Evolutionary conservation across 2,888 invertebrate species (phyloP).

Genomic region (Mellilla xanthometata): DNA sequence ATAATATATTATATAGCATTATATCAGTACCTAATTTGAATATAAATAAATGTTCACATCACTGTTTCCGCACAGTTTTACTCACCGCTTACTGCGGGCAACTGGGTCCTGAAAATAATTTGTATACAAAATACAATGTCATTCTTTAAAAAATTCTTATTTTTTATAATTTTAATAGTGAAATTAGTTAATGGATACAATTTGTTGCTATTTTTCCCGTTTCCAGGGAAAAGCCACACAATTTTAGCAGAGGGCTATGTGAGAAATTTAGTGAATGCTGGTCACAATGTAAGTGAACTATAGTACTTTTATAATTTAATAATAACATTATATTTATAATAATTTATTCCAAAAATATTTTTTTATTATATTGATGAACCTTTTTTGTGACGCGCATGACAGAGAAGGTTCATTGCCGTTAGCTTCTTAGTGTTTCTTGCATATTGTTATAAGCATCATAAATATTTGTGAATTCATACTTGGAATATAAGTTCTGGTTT

Average conservation of each 20-base stretch:
- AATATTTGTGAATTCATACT: too few relatives aligned
- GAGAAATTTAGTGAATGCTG: constrained; percentile 40
- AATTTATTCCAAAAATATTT: too few relatives aligned
- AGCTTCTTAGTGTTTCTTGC: too few relatives aligned
- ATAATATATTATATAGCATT: too few relatives aligned
- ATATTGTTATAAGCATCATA: too few relatives aligned
- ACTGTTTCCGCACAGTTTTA: background rate
- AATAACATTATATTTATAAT: too few relatives aligned
- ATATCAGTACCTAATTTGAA: background rate
- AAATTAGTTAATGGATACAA: constrained; percentile 31
- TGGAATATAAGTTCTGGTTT: too few relatives aligned
- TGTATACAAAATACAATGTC: background rate
- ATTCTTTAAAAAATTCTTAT: too few relatives aligned
- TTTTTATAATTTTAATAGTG: constrained; percentile 4
- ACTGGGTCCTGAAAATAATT: background rate
- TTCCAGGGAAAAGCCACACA: constrained; percentile 41
- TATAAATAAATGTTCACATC: background rate
- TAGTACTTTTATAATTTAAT: too few relatives aligned
- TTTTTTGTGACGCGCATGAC: too few relatives aligned
- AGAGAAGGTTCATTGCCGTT: too few relatives aligned
- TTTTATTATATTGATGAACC: too few relatives aligned
- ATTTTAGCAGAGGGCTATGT: constrained; percentile 44
- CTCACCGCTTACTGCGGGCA: background rate
- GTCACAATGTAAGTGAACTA: constrained; percentile 43
- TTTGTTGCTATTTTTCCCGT: constrained; percentile 43